Percentiles rank a stretch among this genome's conserved stretches.
These are phyloP conservation scores for Rhegmatorhina hoffmannsi DNA, from an alignment of 2,113 vertebrate genomes.

Conservation along the genomic window DNA sequence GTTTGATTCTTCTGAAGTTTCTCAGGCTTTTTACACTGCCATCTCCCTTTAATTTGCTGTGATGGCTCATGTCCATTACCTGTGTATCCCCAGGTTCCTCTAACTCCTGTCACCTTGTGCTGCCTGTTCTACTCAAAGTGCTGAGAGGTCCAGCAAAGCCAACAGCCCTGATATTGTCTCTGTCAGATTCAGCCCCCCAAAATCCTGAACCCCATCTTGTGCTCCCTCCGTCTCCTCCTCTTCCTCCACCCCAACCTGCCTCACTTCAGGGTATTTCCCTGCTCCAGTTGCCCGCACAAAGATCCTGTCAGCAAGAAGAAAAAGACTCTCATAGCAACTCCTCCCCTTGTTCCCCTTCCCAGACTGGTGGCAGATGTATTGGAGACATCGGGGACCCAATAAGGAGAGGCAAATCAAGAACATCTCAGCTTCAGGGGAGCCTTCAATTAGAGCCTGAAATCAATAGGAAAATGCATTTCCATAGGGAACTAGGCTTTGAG, in stretches of 20 bases:
- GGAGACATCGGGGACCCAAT: background rate
- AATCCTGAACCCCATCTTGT: background rate
- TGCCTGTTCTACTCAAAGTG: background rate
- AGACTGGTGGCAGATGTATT: background rate
- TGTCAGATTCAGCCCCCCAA: background rate
- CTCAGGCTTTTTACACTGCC: background rate
- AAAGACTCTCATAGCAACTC: background rate
- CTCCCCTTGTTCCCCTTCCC: background rate
- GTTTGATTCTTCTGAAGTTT: background rate
- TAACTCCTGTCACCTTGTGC: background rate
- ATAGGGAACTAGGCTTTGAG: fast-evolving
- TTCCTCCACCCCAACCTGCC: background rate
- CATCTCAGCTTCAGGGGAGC: background rate
- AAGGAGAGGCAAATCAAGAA: background rate
- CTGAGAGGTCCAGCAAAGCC: background rate
- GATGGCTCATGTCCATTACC: background rate
- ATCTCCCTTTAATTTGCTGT: background rate
- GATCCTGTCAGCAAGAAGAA: background rate
- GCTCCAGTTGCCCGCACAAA: background rate
- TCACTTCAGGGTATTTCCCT: fast-evolving
- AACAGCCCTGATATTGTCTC: background rate
- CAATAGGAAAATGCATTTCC: background rate
- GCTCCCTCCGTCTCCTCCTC: background rate
- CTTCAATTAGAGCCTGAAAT: background rate
- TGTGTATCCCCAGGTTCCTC: background rate